phyloP scores from a whole-genome alignment of 1,140 invertebrate genomes.

The fruit fly (Drosophila melanogaster) region DNA sequence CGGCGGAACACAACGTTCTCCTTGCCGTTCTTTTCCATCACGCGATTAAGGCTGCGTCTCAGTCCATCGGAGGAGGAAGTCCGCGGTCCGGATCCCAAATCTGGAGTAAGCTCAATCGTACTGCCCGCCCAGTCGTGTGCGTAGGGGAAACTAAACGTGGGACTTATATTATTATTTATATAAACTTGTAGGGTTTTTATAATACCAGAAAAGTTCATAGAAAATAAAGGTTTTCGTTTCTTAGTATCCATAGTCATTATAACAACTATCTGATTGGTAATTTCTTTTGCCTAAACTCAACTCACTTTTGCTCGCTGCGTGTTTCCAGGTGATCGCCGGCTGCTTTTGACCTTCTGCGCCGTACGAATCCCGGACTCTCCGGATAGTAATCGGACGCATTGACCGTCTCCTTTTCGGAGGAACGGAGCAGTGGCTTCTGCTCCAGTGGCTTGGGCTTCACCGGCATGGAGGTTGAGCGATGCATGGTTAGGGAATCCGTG shows the following conservation, averaged over 20 bases:
- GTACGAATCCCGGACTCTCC: conserved; percentile 66
- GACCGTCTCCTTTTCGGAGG: conserved; percentile 75
- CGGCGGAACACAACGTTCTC: conserved; percentile 81
- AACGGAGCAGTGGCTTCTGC: conserved; percentile 65
- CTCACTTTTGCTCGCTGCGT: conserved; percentile 78
- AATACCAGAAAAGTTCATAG: too few relatives aligned
- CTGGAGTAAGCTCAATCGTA: conserved; percentile 72
- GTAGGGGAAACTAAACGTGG: conserved; percentile 60
- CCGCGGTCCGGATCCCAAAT: conserved; percentile 21
- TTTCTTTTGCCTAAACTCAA: too few relatives aligned
- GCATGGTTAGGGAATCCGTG: conserved; percentile 56
- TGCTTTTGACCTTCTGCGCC: conserved; percentile 56
- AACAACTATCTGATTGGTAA: too few relatives aligned
- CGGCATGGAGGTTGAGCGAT: conserved; percentile 79
- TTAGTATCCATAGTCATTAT: too few relatives aligned
- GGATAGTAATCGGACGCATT: conserved; percentile 77
- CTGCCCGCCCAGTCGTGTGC: conserved; percentile 78
- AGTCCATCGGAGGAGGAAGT: conserved; percentile 34
- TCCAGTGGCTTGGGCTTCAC: conserved; percentile 75
- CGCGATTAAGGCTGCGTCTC: conserved; percentile 63
- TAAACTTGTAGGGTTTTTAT: too few relatives aligned
- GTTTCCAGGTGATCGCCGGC: conserved; percentile 63
- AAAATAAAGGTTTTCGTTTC: too few relatives aligned
- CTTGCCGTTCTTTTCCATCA: conserved; percentile 80
- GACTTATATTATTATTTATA: too few relatives aligned